Base-by-base conservation (phyloP, 2,113 vertebrate genomes). In the Proterorhinus semilunaris region DNA sequence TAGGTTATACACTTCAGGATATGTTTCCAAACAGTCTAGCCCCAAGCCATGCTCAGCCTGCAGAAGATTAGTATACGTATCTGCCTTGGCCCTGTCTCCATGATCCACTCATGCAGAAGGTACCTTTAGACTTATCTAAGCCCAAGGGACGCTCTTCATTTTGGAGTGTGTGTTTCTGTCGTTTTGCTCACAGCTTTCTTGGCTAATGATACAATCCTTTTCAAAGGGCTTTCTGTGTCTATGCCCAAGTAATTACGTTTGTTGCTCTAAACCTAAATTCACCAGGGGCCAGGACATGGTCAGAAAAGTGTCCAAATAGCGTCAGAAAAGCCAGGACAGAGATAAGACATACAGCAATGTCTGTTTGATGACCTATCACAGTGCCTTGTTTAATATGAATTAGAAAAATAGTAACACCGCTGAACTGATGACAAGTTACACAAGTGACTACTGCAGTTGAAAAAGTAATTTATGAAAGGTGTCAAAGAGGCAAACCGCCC, bases 201-300 rank as follows among this genome's bases (percentile, higher is more conserved):
- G 45, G 42, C 43, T 67, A 75, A 71, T 67, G 64, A 64, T 51
- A 68, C 11, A 12, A n/a, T 53, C 47, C 66, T 21, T 55, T 58
- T 66, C 47, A 70, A 8, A 46, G 36, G 7, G 63, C 43, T 50
- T 45, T 54, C 15, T 17, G 45, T 51, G 12, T 52, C 44, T 57
- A 43, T 59, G 54, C 36, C 46, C 42, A 57, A 43, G 11, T n/a
- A 50, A 57, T 66, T 49, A 53, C 8, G 62, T 65, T 48, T 71
- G 12, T 59, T 36, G 46, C 27, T 61, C 17, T 61, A 62, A 69
- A 46, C 53, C 45, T 48, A 7, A 44, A 42, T 46, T 62, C 61
- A 62, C 61, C 15, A 46, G 61, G 44, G 44, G 16, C 36, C 54
- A 43, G 48, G 62, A 21, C 54, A 5, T 36, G 27, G 27, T 36